Percentiles rank a stretch among this genome's conserved stretches.
phyloP scores from a whole-genome alignment of 2,113 vertebrate species.

The Hemiprocne comata region DNA sequence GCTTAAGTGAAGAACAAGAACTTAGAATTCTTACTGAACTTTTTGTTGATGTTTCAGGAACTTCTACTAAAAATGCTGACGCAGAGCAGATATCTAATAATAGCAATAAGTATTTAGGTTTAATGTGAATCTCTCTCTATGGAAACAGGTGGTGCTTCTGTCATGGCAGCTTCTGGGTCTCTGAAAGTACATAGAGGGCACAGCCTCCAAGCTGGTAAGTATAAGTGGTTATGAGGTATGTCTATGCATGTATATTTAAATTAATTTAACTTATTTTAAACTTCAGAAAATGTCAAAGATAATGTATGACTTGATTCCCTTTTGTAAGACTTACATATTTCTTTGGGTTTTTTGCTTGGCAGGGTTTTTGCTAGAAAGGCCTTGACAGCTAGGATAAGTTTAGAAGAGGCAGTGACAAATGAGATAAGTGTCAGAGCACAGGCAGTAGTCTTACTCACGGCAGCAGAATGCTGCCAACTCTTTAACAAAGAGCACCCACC shows the following conservation, averaged over 20 bases:
- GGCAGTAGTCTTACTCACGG: slow-evolving; percentile 31
- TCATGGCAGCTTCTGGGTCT: slow-evolving; percentile 58
- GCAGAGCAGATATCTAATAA: neutral
- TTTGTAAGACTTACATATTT: neutral
- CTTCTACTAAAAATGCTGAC: neutral
- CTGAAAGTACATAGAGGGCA: slow-evolving; percentile 56
- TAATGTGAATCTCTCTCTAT: neutral
- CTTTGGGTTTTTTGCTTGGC: slow-evolving; percentile 2
- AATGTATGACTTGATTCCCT: neutral
- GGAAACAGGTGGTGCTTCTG: slow-evolving; percentile 62
- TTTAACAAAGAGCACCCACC: slow-evolving; percentile 22
- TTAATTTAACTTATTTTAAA: neutral
- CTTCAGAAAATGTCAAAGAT: neutral
- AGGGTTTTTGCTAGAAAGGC: slow-evolving; percentile 43
- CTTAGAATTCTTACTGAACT: neutral
- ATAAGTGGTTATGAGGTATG: neutral
- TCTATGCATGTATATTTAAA: neutral
- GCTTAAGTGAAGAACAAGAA: neutral
- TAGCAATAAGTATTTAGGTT: neutral
- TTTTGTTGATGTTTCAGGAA: neutral
- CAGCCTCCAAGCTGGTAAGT: slow-evolving; percentile 60
- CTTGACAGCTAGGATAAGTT: slow-evolving; percentile 61
- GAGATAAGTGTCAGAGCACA: slow-evolving; percentile 55
- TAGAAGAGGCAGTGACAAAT: slow-evolving; percentile 55
- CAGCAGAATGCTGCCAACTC: slow-evolving; percentile 20